Conservation (phyloP, 2,797 vertebrate genomes). For the Clarias pachynema region DNA sequence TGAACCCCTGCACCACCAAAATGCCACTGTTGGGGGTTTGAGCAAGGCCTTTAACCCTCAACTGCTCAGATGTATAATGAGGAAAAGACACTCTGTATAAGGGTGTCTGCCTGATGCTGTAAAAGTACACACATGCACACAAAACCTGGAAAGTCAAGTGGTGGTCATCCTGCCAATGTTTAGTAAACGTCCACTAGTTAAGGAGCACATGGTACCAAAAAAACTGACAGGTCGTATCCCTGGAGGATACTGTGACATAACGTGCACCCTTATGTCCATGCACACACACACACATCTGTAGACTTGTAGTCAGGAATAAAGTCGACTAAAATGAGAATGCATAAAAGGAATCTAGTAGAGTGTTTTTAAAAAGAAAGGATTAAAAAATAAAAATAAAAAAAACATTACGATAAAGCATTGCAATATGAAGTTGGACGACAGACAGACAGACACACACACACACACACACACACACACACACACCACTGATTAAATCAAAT, state of each 20-base stretch:
- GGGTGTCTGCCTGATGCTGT: too few species aligned
- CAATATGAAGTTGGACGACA: background rate
- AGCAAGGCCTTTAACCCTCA: slow-evolving; percentile 9
- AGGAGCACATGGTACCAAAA: slow-evolving; percentile 45
- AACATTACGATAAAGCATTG: too few species aligned
- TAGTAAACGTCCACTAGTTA: slow-evolving; percentile 61
- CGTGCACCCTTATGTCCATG: slow-evolving; percentile 53
- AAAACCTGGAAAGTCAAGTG: slow-evolving; percentile 57
- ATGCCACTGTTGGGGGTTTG: too few species aligned
- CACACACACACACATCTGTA: background rate
- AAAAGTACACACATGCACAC: slow-evolving; percentile 60
- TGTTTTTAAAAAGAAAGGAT: background rate
- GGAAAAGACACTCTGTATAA: background rate
- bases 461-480: background rate
- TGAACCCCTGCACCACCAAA: too few species aligned
- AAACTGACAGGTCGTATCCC: slow-evolving; percentile 63
- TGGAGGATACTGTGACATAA: slow-evolving; percentile 64
- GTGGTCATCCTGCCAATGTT: slow-evolving; percentile 69
- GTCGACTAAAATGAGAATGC: background rate
- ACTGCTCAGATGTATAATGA: too few species aligned
- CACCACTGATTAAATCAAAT: background rate
- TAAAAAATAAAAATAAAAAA: background rate
- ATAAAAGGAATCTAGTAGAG: background rate
- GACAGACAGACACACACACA: background rate
- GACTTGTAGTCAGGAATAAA: background rate